phyloP scores from a whole-genome alignment of 2,113 vertebrate genomes.

The Pelecanus crispus region DNA sequence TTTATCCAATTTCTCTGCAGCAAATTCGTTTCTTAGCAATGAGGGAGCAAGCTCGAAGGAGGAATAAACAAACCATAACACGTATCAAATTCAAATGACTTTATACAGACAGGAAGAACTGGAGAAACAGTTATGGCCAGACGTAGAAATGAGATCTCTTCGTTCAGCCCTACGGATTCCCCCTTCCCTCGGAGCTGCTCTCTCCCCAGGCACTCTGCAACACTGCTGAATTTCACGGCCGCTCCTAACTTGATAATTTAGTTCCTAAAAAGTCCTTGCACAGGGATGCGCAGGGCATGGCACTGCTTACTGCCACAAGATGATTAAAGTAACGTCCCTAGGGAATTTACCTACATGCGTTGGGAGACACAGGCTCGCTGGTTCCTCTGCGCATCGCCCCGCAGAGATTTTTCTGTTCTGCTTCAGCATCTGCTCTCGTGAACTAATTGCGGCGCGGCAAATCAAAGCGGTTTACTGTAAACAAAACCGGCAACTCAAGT shows the following conservation, averaged over 20 bases:
- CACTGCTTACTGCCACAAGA: neutral
- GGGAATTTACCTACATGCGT: accelerated
- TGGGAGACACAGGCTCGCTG: neutral
- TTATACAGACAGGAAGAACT: neutral
- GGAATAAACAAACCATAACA: neutral
- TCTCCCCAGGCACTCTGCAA: neutral
- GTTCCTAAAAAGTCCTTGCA: neutral
- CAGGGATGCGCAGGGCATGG: accelerated
- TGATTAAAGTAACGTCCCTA: neutral
- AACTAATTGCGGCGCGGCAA: neutral
- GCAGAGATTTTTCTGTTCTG: neutral
- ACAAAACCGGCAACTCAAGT: neutral
- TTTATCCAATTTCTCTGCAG: neutral
- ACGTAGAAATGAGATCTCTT: neutral
- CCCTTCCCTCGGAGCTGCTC: neutral
- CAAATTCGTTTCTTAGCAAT: neutral
- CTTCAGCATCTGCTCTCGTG: neutral
- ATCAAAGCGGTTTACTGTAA: neutral
- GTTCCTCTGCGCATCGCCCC: neutral
- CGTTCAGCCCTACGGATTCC: neutral
- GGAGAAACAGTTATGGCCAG: neutral
- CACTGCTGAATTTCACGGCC: neutral
- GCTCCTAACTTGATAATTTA: neutral
- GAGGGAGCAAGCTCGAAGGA: neutral
- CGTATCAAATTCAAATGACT: accelerated